Evolutionary conservation across 2,797 vertebrate genomes (phyloP).

Genomic region (Pogoniulus pusillus): DNA sequence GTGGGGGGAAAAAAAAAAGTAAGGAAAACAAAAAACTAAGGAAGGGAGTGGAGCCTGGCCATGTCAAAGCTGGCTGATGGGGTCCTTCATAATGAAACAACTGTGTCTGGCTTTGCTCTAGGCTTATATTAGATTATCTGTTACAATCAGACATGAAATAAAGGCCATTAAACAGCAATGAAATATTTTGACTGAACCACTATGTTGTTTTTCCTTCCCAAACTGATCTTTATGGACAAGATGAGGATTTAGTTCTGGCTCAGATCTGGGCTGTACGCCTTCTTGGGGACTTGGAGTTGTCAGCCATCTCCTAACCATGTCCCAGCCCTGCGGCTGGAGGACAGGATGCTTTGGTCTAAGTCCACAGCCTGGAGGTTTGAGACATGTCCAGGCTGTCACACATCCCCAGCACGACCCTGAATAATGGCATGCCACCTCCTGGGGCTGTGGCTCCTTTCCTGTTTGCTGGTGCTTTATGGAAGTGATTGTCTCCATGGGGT

Average conservation of each 20-base stretch:
- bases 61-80: not conserved
- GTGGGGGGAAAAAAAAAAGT: not conserved
- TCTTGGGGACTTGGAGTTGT: not conserved
- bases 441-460: not conserved
- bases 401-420: not conserved
- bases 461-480: not conserved
- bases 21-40: not conserved
- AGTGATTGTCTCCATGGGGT: rapidly evolving
- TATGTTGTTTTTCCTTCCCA: slow-evolving; percentile 18
- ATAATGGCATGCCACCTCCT: not conserved
- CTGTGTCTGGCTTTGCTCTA: slow-evolving; percentile 31
- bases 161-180: not conserved
- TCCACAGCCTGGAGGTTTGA: not conserved
- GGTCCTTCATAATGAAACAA: slow-evolving; percentile 30
- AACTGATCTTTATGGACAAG: slow-evolving; percentile 30
- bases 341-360: not conserved
- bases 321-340: rapidly evolving
- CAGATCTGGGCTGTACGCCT: not conserved
- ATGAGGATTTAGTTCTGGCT: slow-evolving; percentile 15
- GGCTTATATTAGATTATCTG: slow-evolving; percentile 41
- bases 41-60: not conserved
- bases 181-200: slow-evolving; percentile 55
- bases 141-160: slow-evolving; percentile 29
- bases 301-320: not conserved
- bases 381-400: not conserved